These are phyloP conservation scores for Maniola jurtina DNA, from an alignment of 1,140 invertebrate species.

Conservation along the genomic window DNA sequence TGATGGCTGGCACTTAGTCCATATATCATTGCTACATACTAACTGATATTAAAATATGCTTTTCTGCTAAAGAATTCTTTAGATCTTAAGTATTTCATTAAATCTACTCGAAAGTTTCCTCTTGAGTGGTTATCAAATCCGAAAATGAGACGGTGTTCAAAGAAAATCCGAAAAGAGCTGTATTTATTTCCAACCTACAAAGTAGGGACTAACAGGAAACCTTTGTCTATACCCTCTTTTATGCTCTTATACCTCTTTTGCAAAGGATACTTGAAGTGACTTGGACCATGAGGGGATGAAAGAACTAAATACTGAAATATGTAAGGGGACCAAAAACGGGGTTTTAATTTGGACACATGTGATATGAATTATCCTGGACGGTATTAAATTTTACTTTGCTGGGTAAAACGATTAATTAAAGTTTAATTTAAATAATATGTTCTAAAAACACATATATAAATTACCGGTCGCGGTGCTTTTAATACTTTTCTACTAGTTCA, in stretches of 20 bases:
- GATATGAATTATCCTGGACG: too few species aligned
- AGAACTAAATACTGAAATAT: background rate
- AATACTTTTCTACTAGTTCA: too few species aligned
- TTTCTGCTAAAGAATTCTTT: too few species aligned
- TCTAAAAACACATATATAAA: too few species aligned
- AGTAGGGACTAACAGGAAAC: background rate
- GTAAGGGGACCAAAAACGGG: background rate
- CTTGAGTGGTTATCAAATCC: background rate
- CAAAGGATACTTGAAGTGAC: slow-evolving; percentile 9
- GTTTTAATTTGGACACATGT: background rate
- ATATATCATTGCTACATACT: too few species aligned
- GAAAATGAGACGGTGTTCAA: background rate
- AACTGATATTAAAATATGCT: too few species aligned
- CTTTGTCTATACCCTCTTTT: slow-evolving; percentile 1
- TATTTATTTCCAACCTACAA: background rate
- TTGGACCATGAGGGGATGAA: slow-evolving; percentile 5
- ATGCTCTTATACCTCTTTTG: background rate
- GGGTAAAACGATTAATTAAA: too few species aligned
- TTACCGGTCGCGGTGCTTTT: too few species aligned
- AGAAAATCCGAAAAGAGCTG: background rate
- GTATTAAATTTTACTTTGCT: too few species aligned
- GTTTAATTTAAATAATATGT: too few species aligned
- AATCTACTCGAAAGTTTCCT: background rate
- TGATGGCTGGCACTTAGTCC: too few species aligned
- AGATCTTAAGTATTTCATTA: too few species aligned